Evolutionary conservation across 2,888 invertebrate species (phyloP).

Genomic region (Buathra laborator): DNA sequence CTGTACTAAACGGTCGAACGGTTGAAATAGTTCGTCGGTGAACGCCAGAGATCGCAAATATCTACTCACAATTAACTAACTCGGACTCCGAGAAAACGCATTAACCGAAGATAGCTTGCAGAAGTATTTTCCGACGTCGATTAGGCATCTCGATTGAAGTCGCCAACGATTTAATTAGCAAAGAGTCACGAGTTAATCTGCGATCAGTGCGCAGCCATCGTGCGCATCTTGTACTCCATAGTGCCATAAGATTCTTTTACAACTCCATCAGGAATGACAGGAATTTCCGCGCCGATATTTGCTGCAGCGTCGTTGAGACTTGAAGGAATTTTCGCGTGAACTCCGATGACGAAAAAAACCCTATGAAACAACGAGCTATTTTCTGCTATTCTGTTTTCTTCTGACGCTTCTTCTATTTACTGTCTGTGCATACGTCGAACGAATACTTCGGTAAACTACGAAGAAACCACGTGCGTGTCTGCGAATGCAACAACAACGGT

Average conservation of each 20-base stretch:
- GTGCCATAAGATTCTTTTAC: background rate
- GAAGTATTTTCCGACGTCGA: conserved; percentile 57
- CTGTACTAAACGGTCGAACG: background rate
- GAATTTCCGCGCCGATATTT: conserved; percentile 3
- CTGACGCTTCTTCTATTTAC: background rate
- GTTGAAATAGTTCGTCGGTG: background rate
- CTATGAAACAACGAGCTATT: conserved; percentile 42
- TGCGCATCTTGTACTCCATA: background rate
- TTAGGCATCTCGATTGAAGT: conserved; percentile 57
- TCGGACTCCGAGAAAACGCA: conserved; percentile 1
- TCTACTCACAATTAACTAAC: background rate
- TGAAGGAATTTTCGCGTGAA: conserved; percentile 50
- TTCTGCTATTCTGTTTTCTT: background rate
- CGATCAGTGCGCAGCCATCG: conserved; percentile 20
- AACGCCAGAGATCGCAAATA: background rate
- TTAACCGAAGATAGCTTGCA: background rate
- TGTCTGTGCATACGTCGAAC: background rate
- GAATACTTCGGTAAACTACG: background rate
- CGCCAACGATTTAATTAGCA: conserved; percentile 58
- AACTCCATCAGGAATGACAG: conserved; percentile 33
- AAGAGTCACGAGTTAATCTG: conserved; percentile 46
- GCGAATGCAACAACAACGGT: too few relatives aligned
- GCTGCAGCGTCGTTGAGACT: conserved; percentile 1
- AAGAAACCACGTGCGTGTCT: background rate
- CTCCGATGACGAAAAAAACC: conserved; percentile 24